Evolutionary conservation across 35 echinoderm and acorn worm species (phyloP), one percentile per base, ranked within the genome.

Genomic region (Lytechinus pictus): DNA sequence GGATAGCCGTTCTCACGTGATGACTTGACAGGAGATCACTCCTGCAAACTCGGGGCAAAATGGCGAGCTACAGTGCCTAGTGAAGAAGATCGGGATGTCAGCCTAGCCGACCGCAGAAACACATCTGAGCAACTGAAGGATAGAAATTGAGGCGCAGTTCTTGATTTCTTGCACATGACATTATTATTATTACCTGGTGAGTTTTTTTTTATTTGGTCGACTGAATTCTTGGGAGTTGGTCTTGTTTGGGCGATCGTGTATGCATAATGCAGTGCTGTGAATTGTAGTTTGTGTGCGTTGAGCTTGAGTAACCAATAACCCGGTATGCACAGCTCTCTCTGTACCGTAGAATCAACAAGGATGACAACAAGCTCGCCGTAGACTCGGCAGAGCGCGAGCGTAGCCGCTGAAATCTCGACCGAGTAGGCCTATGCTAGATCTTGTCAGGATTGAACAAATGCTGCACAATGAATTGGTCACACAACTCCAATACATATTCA

Each of bases 1-100:
- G 88, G 88, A 44, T 90, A 90, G 28, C 29, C 3, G 28, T 90
- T 44, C 29, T 90, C 88, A 90, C 88, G 52, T 90, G 88, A 90
- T 54, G 52, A 52, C 29, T 90, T 52, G n/a, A 90, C 88, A 52
- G 28, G 11, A 44, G 27, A 52, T 90, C n/a, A 90, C 13, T 21
- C 3, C 88, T 52, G 88, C 88, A 52, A 44, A 13, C 27, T 88
- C 88, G 33, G 16, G 29, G 52, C 88, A 90, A 90, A 54, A 90
- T 90, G 88, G 88, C 88, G 88, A 90, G 88, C 52, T 90, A 52
- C 88, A 90, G 66, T 14, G 14, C 66, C 19, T 7, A 79, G 19
- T 79, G 66, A 79, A 71, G 14, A 19, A 24, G 16, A n/a, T 79
- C 21, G 66, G 66, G 16, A n/a, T 79, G 66, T 19, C n/a, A 79